These are phyloP conservation scores for Apodemus agrarius DNA, from an alignment of 2,797 vertebrate species.

Conservation along the genomic window DNA sequence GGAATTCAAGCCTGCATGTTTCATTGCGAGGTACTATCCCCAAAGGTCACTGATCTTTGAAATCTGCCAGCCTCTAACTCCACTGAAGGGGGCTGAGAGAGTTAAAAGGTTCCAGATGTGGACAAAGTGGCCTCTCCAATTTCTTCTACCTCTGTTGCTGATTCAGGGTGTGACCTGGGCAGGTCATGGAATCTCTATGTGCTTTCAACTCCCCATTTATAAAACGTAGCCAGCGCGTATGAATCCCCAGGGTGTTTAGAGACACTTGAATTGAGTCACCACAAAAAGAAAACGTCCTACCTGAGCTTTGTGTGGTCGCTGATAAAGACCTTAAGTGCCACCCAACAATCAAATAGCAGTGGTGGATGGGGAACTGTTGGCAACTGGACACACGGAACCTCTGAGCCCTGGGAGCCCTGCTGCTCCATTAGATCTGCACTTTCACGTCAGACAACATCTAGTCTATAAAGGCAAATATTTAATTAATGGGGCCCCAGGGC, in stretches of 20 bases:
- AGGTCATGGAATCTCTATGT: conserved; percentile 75
- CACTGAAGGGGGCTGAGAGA: conserved; percentile 49
- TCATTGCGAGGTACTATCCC: conserved; percentile 63
- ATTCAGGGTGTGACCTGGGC: conserved; percentile 65
- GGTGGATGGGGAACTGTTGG: neutral
- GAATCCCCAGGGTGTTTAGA: conserved; percentile 57
- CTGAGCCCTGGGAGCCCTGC: conserved; percentile 57
- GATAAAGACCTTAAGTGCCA: neutral
- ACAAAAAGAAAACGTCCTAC: conserved; percentile 8
- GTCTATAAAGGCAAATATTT: conserved; percentile 84
- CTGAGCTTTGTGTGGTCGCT: neutral
- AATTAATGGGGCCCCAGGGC: conserved; percentile 81
- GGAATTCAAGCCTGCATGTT: conserved; percentile 74
- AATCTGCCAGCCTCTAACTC: conserved; percentile 61
- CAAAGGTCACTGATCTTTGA: conserved; percentile 70
- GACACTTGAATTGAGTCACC: conserved; percentile 24
- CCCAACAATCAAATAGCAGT: neutral
- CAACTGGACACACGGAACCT: neutral
- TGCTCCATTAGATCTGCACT: conserved; percentile 68
- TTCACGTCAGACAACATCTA: conserved; percentile 69
- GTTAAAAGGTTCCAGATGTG: conserved; percentile 80
- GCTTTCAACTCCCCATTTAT: conserved; percentile 83
- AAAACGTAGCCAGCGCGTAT: conserved; percentile 65
- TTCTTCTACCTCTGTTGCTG: conserved; percentile 67
- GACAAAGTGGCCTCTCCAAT: conserved; percentile 50